Evolutionary conservation across 2,113 vertebrate species (phyloP), one percentile per base, ranked within the genome.

Genomic region (Ahaetulla prasina): DNA sequence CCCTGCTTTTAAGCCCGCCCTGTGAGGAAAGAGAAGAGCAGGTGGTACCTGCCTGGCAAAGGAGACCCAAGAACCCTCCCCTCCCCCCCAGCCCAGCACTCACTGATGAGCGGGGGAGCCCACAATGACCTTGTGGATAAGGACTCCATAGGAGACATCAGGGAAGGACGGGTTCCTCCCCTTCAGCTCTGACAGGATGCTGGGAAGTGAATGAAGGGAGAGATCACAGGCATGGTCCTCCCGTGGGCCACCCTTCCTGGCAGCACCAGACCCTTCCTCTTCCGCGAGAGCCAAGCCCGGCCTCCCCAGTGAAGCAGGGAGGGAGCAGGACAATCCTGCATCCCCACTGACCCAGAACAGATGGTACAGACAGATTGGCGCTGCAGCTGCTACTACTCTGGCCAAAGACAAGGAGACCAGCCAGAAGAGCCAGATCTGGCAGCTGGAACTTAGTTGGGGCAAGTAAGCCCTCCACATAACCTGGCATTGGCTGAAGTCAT

Each of bases 41-140:
- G 47, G 6, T 1, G 25, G 0, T 0, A 49, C 0, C 0, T 25
- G 23, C 39, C 50, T 16, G 68, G 74, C 1, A 80, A n/a, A n/a
- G n/a, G 74, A 43, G 35, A 10, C 8, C 39, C 68, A 12, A 4
- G 18, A 2, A 3, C 11, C 35, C 11, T 27, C 10, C 39, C 35
- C n/a, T 49, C 16, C 14, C 23, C 1, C 2, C 3, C 2, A 10
- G 43, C 12, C 39, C 3, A 30, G 2, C 1, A 54, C 98, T 98
- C 92, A 99, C 99, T 98, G 98, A 94, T 98, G 96, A 3, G 99
- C 98, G 0, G 99, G 99, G 50, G 99, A 99, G 90, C 99, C 98
- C 0, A 96, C 95, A 96, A 99, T 99, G 93, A 99, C 98, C 95
- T 96, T 98, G 96, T 99, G 98, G 95, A 99, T 99, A 47, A 99